These are phyloP conservation scores for Cepaea hortensis DNA, from an alignment of 2,888 invertebrate genomes.

Conservation along the genomic window DNA sequence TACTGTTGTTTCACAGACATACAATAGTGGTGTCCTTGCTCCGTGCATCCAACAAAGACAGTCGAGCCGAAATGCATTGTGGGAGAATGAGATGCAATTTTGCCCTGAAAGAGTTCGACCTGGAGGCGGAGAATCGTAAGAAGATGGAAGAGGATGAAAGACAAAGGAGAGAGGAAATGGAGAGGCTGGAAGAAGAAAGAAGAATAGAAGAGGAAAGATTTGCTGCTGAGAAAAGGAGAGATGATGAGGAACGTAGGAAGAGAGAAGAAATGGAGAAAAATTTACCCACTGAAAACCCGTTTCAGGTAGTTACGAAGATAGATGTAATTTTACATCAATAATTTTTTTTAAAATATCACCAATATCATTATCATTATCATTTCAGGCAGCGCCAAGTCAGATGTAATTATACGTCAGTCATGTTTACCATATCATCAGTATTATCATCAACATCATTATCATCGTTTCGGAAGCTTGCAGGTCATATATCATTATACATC, in stretches of 20 bases:
- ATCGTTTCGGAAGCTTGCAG: too few species aligned
- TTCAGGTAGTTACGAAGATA: constrained; percentile 7
- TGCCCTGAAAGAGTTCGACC: constrained; percentile 58
- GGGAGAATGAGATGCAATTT: constrained; percentile 68
- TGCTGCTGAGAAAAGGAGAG: background rate
- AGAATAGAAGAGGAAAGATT: constrained; percentile 9
- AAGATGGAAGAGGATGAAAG: constrained; percentile 27
- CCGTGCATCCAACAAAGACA: constrained; percentile 59
- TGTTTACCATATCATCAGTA: too few species aligned
- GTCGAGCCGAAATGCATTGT: constrained; percentile 72
- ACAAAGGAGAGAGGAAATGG: constrained; percentile 20
- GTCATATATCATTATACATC: too few species aligned
- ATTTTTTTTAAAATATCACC: too few species aligned
- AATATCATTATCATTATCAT: too few species aligned
- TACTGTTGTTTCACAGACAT: constrained; percentile 39
- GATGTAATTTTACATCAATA: too few species aligned
- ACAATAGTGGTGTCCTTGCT: constrained; percentile 67
- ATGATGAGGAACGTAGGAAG: constrained; percentile 5
- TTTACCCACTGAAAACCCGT: background rate
- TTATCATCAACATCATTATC: too few species aligned
- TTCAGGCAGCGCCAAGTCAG: too few species aligned
- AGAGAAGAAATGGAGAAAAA: constrained; percentile 14
- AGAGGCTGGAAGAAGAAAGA: background rate
- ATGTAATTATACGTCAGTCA: too few species aligned
- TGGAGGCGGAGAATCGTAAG: constrained; percentile 35